Evolutionary conservation across 2,797 vertebrate genomes (phyloP).

Genomic region (Ambastaia sidthimunki): DNA sequence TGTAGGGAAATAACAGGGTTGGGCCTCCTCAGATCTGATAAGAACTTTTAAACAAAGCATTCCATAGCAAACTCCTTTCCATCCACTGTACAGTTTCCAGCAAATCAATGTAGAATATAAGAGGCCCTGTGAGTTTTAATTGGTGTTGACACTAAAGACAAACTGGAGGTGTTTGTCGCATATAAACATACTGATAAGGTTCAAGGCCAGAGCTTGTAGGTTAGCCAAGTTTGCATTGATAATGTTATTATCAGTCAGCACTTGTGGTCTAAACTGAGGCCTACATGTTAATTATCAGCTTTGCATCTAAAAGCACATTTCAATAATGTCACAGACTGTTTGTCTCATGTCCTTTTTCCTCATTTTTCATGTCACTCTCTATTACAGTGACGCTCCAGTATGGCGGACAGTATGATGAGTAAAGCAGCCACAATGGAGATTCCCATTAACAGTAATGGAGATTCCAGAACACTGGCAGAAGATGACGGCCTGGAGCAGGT

Average conservation of each 20-base stretch:
- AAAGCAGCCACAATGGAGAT: constrained; percentile 91
- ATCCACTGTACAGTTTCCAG: neutral
- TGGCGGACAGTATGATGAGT: constrained; percentile 90
- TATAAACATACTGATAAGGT: neutral
- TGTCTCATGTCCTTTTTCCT: constrained; percentile 24
- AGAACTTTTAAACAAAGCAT: constrained; percentile 1
- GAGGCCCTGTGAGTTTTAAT: neutral
- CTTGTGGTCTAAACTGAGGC: constrained; percentile 16
- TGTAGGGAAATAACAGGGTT: constrained; percentile 15
- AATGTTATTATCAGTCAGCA: neutral
- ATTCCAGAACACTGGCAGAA: constrained; percentile 80
- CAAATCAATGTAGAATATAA: neutral
- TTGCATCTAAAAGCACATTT: neutral
- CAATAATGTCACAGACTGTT: neutral
- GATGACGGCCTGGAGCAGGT: constrained; percentile 88
- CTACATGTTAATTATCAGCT: neutral
- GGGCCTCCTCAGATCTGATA: constrained; percentile 38
- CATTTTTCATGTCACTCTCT: neutral
- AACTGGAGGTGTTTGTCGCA: neutral
- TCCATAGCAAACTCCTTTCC: constrained; percentile 6
- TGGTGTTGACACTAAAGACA: neutral
- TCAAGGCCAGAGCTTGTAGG: neutral
- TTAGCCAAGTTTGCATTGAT: neutral
- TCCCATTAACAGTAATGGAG: constrained; percentile 86
- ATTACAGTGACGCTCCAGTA: constrained; percentile 73